Conservation (phyloP, 2,797 vertebrate genomes). For the Mormyrus proboscirostris region DNA sequence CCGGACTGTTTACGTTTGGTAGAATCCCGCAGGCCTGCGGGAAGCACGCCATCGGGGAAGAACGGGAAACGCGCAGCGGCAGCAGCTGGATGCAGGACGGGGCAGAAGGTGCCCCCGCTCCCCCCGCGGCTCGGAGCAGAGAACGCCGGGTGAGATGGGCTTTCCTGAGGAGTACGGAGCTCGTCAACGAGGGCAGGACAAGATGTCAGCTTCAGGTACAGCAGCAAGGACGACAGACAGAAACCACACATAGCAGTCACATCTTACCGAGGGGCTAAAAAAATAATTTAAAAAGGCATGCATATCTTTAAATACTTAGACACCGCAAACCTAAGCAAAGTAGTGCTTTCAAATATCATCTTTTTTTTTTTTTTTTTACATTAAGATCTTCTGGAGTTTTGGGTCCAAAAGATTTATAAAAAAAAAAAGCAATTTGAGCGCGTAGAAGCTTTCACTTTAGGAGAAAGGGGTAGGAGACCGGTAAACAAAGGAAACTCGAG, state of each 20-base stretch:
- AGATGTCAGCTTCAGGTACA: constrained; percentile 48
- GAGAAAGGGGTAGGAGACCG: constrained; percentile 38
- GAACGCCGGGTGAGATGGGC: constrained; percentile 48
- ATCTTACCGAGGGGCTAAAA: constrained; percentile 51
- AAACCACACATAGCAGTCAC: constrained; percentile 57
- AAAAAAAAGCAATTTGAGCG: constrained; percentile 46
- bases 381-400: constrained; percentile 49
- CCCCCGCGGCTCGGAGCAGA: constrained; percentile 56
- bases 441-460: constrained; percentile 43
- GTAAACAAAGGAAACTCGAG: constrained; percentile 59
- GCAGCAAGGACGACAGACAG: constrained; percentile 22
- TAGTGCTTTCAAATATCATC: constrained; percentile 37
- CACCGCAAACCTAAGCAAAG: constrained; percentile 72
- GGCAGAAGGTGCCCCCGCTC: background rate
- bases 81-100: background rate
- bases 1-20: background rate
- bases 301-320: constrained; percentile 68
- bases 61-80: background rate
- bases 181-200: constrained; percentile 44
- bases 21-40: background rate
- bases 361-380: constrained; percentile 32
- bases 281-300: constrained; percentile 58
- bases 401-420: constrained; percentile 43
- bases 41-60: background rate
- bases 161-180: constrained; percentile 84